Base-by-base conservation (phyloP, 2,888 invertebrate genomes). In the Eupithecia subumbrata region DNA sequence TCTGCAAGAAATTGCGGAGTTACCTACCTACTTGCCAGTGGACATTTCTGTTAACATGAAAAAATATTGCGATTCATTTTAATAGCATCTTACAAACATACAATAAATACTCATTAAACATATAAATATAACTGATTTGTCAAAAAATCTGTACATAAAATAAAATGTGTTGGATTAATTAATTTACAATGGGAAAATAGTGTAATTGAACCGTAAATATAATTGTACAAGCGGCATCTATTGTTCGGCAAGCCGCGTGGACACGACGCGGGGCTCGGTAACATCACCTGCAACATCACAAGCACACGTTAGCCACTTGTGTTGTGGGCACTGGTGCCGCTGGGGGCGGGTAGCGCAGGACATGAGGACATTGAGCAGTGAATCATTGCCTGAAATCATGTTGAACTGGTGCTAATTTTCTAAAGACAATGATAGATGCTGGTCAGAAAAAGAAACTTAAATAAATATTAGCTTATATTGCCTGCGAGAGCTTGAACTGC, bases 181-280 rank as follows among this genome's bases (percentile, higher is more conserved):
- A 80, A 79, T 79, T 79, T 79, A 81, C 78, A 78, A 75, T 74
- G 78, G 70, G 73, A 79, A 67, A 78, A 71, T 76, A 75, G 69
- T 76, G 76, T 73, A 72, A 78, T 79, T 82, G 79, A n/a, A 37
- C 22, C 67, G 67, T 81, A 82, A 86, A 84, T 86, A 72, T 83
- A 85, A 88, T 91, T 90, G 90, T 90, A 90, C 89, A 90, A 85
- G 87, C 86, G 85, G 73, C 78, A 73, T 86, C 90, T 90, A 90
- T 87, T 86, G 85, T 78, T 76, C 84, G 84, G 80, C 84, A 80
- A 75, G 70, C 84, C 80, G 79, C 84, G 77, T 82, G 83, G 79
- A 81, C 82, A 78, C 86, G 85, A 83, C 85, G 82, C 85, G 80
- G 84, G 82, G 82, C 85, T 85, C 88, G 89, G 89, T 88, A 88